Conservation (phyloP, 2,113 vertebrate species). For the Leiothrix lutea region DNA sequence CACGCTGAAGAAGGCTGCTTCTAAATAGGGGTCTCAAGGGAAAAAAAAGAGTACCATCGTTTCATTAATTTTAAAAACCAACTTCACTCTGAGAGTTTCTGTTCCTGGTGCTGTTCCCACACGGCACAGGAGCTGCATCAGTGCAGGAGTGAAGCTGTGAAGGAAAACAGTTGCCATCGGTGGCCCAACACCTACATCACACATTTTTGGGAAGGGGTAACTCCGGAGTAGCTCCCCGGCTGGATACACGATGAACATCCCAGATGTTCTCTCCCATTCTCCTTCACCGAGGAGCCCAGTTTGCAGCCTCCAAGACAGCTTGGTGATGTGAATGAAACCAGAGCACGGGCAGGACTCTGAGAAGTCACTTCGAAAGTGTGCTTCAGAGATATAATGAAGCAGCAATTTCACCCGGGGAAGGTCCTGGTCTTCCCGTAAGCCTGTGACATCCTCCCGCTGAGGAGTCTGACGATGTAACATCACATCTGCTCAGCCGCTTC, state of each 20-base stretch:
- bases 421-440: no score
- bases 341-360: fast-evolving
- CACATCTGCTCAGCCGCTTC: fast-evolving
- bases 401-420: fast-evolving
- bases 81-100: neutral
- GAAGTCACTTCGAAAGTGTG: fast-evolving
- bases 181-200: fast-evolving
- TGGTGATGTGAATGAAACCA: neutral
- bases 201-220: neutral
- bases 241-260: fast-evolving
- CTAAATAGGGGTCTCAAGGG: neutral
- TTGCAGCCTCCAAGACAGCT: no score
- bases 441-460: fast-evolving
- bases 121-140: neutral
- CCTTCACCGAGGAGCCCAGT: neutral
- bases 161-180: fast-evolving
- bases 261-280: no score
- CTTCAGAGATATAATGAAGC: fast-evolving
- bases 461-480: fast-evolving
- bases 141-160: neutral
- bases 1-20: neutral
- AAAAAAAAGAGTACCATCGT: fast-evolving
- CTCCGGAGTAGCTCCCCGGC: neutral
- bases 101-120: fast-evolving
- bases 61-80: neutral